Evolutionary conservation across 92 coral and sea anemone genomes (phyloP), one percentile per base, ranked within the genome.

Genomic region (Bergia sp.): DNA sequence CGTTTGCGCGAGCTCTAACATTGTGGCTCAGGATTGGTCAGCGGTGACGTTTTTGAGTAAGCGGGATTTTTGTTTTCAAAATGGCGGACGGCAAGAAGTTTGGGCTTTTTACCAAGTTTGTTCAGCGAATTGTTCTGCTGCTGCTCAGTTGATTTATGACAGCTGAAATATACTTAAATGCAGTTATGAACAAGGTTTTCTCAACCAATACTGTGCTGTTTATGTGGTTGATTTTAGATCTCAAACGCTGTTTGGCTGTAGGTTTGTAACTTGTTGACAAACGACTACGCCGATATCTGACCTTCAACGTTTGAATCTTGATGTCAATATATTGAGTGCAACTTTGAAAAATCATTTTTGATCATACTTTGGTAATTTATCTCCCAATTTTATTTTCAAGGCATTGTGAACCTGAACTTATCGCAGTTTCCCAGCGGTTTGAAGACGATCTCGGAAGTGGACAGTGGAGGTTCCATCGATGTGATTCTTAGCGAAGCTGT

Each of bases 1-100:
- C 76, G 29, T 37, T 37, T 49, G 81, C 81, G 81, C 81, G 73
- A 67, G 73, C 73, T 29, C 29, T 67, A 8, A 23, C 58, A 37
- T 37, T 18, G 61, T 29, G 77, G 77, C 15, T 79, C 53, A 55
- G 47, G 16, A 36, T 4, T 84, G 87, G 79, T 84, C 87, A 84
- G 87, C 79, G 87, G 87, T 29, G 47, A 45, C 36, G 13, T 36
- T 65, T 39, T 50, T 40, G 23, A 40, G 74, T 20, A 82, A 65
- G 75, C 83, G 83, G 83, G 83, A 49, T 79, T 40, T 61, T 67
- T 69, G 87, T 83, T 83, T 83, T 67, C 87, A 83, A 83, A 83
- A 83, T 84, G 87, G 87, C 87, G 87, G 76, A 72, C 41, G 76
- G 76, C 76, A 72, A 72, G 76, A 36, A 72, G 41, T 67, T 67